A percentile compares a stretch with the other conserved stretches of the same genome.
Evolutionary conservation across 2,797 vertebrate species (phyloP).

Genomic region (Bovichtus variegatus): DNA sequence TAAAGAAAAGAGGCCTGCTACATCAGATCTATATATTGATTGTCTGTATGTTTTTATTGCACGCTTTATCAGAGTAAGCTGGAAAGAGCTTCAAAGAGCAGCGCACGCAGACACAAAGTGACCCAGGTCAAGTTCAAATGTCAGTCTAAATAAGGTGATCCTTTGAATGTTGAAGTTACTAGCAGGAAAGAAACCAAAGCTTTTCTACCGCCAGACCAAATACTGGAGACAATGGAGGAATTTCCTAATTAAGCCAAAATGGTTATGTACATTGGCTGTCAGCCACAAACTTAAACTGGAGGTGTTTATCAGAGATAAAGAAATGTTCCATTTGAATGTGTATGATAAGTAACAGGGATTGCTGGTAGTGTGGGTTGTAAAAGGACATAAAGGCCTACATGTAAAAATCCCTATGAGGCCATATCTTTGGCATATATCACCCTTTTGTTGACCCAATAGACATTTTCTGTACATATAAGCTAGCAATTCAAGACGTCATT

Average conservation of each 20-base stretch:
- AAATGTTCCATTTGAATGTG: not conserved
- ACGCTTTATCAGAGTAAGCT: slow-evolving; percentile 9
- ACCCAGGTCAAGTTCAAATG: slow-evolving; percentile 40
- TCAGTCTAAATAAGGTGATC: slow-evolving; percentile 29
- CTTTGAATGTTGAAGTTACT: slow-evolving; percentile 37
- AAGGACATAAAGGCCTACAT: not conserved
- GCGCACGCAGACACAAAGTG: not conserved
- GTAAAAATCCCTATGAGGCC: not conserved
- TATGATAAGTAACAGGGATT: not conserved
- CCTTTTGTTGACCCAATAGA: not conserved
- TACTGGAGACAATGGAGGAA: slow-evolving; percentile 67
- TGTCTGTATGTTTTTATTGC: slow-evolving; percentile 5
- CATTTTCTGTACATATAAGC: not conserved
- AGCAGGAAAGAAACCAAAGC: slow-evolving; percentile 57
- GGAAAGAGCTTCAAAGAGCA: slow-evolving; percentile 45
- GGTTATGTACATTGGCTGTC: slow-evolving; percentile 42
- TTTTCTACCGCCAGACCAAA: slow-evolving; percentile 61
- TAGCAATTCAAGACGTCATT: not conserved
- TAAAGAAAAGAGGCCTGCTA: not conserved
- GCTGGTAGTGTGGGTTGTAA: slow-evolving; percentile 4
- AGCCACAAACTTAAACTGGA: slow-evolving; percentile 35
- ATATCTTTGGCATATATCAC: not conserved
- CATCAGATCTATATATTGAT: not conserved
- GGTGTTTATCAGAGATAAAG: slow-evolving; percentile 19
- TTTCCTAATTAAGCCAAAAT: slow-evolving; percentile 49